phyloP scores from a whole-genome alignment of 2,113 vertebrate genomes.

The Zosterops japonicus region DNA sequence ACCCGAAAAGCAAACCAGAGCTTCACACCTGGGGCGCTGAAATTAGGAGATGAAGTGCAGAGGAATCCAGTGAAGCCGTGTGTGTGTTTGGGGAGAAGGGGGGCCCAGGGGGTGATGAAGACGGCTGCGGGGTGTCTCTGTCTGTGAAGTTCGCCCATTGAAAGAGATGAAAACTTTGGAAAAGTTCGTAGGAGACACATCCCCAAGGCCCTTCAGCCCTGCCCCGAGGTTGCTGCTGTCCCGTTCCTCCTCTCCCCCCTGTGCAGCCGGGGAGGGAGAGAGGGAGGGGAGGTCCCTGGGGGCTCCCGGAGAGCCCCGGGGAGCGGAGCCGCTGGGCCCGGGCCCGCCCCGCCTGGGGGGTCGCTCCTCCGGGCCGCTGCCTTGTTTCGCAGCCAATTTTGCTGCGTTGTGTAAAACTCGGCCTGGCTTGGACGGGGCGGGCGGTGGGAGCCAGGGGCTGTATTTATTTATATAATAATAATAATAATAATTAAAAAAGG shows the following conservation, averaged over 20 bases:
- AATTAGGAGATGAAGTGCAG: constrained; percentile 36
- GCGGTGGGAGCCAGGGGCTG: background rate
- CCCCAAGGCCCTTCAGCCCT: background rate
- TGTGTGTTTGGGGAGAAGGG: background rate
- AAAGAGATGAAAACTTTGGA: background rate
- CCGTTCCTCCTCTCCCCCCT: background rate
- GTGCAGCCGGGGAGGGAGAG: background rate
- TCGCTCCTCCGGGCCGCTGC: background rate
- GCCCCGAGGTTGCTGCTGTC: background rate
- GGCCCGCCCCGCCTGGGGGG: background rate
- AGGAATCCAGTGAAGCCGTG: background rate
- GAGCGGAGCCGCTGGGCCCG: background rate
- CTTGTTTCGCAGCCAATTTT: background rate
- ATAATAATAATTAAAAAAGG: background rate
- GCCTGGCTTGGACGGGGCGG: background rate
- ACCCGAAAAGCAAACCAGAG: constrained; percentile 24
- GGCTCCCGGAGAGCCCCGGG: background rate
- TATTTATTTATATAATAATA: background rate
- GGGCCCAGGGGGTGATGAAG: background rate
- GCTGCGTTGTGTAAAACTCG: background rate
- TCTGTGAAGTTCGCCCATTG: background rate
- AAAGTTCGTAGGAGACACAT: background rate
- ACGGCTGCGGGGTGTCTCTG: background rate
- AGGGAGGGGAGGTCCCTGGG: background rate
- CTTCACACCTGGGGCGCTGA: constrained; percentile 49